Percentiles rank a stretch among this genome's conserved stretches.
Conservation (phyloP, 92 coral and sea anemone species). For the Umimayanthus kanabou region DNA sequence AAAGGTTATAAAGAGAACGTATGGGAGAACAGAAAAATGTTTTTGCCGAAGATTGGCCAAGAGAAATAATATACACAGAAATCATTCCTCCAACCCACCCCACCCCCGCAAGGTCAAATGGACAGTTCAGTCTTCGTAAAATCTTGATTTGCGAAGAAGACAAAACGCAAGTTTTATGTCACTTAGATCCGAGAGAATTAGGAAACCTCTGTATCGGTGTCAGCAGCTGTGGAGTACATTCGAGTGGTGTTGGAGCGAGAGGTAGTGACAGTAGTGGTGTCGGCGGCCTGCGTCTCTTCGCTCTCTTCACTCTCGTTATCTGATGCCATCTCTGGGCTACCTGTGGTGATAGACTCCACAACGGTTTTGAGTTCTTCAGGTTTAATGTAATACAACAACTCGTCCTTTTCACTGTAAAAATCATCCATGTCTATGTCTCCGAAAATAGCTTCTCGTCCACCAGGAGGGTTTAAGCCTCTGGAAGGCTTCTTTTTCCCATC, state of each 20-base stretch:
- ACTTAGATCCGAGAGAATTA: not conserved
- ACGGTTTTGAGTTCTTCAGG: constrained; percentile 64
- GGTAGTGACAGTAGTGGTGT: constrained; percentile 12
- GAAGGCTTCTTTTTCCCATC: constrained; percentile 32
- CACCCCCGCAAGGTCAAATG: too few species aligned
- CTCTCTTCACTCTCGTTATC: constrained; percentile 12
- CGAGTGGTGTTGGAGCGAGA: constrained; percentile 7
- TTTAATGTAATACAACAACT: constrained; percentile 70
- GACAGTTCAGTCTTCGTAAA: too few species aligned
- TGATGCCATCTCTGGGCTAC: constrained; percentile 2
- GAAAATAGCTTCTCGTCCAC: constrained; percentile 67
- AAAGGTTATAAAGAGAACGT: too few species aligned
- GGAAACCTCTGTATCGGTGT: constrained; percentile 4
- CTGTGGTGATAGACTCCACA: constrained; percentile 47
- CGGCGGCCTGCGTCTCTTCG: constrained; percentile 10
- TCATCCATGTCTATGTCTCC: constrained; percentile 83
- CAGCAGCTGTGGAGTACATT: not conserved
- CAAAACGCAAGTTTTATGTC: not conserved
- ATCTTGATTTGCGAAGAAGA: not conserved
- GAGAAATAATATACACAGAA: too few species aligned
- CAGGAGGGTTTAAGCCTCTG: not conserved
- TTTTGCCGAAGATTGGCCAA: too few species aligned
- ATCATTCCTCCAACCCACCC: too few species aligned
- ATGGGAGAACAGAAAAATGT: too few species aligned
- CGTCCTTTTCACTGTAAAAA: constrained; percentile 76